Evolutionary conservation across 2,113 vertebrate genomes (phyloP), one percentile per base, ranked within the genome.

Genomic region (Cryptotis parvus): DNA sequence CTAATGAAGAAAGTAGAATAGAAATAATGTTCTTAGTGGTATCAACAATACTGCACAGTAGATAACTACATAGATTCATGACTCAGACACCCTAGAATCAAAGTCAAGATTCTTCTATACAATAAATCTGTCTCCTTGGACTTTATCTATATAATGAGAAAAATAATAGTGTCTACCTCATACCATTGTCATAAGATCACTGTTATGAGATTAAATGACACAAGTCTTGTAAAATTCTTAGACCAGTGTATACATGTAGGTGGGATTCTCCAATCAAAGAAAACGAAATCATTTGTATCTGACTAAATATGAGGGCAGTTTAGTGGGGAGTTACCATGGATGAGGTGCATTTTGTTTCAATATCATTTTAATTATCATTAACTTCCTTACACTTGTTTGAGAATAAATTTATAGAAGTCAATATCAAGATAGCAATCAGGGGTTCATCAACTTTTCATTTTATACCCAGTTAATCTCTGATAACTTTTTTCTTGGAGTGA

Each of bases 371-470:
- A 95, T 96, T 80, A 95, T 63, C 52, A 88, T 92, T 92, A 96
- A 96, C 94, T 91, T 90, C 81, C 86, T 95, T 90, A 94, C 93
- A 96, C 94, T 96, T 97, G 95, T 98, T 97, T 95, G 89, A 97
- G 93, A 93, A 96, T 97, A 96, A 95, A 97, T 97, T 97, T 97
- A 96, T 94, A 97, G 91, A 91, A 95, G 81, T 95, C 90, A 95
- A n/a, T 88, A 95, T 96, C 91, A 93, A 97, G 93, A 97, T 95
- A 97, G 94, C 89, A 97, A 94, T 97, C 94, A 92, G 84, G 39
- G 92, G 95, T 94, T 96, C 92, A 95, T 97, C 97, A 97, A 73
- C 93, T 97, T 97, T 97, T 93, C 95, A 96, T 97, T 96, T 96
- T 96, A 88, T 93, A 97, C 94, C 84, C 90, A 94, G 97, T 97